Evolutionary conservation across 2,113 vertebrate genomes (phyloP).

Genomic region (Gadus chalcogrammus): DNA sequence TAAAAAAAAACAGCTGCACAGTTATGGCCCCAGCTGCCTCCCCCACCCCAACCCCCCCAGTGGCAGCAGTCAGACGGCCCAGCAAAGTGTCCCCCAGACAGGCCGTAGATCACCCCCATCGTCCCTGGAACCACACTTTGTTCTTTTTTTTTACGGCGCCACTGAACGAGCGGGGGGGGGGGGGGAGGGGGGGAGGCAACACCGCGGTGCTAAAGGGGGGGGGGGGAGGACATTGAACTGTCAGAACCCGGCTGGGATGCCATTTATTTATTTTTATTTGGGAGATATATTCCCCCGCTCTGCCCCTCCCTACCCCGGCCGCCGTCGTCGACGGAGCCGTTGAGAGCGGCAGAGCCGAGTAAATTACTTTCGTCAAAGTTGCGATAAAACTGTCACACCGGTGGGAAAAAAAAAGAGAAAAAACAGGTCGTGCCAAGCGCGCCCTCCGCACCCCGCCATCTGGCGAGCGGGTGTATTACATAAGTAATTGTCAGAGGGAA

Average conservation of each 20-base stretch:
- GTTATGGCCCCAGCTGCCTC: conserved; percentile 49
- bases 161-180: too few species aligned
- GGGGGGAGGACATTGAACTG: conserved; percentile 43
- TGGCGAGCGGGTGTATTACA: conserved; percentile 62
- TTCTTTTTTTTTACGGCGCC: neutral
- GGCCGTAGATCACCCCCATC: conserved; percentile 43
- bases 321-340: conserved; percentile 22
- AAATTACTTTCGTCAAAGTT: conserved; percentile 70
- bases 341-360: conserved; percentile 50
- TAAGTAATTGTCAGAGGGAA: conserved; percentile 63
- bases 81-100: conserved; percentile 44
- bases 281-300: conserved; percentile 52
- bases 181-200: neutral
- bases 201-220: neutral
- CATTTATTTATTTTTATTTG: conserved; percentile 64
- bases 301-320: neutral
- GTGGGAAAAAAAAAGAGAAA: conserved; percentile 6
- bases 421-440: too few species aligned
- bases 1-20: conserved; percentile 39
- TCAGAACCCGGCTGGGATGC: conserved; percentile 42
- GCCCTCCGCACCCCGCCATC: conserved; percentile 40
- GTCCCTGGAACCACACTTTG: conserved; percentile 10
- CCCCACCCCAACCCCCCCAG: neutral
- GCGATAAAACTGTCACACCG: conserved; percentile 69
- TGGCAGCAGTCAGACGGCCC: conserved; percentile 27